Conservation (phyloP, 2,113 vertebrate species). For the Nesoenas mayeri region DNA sequence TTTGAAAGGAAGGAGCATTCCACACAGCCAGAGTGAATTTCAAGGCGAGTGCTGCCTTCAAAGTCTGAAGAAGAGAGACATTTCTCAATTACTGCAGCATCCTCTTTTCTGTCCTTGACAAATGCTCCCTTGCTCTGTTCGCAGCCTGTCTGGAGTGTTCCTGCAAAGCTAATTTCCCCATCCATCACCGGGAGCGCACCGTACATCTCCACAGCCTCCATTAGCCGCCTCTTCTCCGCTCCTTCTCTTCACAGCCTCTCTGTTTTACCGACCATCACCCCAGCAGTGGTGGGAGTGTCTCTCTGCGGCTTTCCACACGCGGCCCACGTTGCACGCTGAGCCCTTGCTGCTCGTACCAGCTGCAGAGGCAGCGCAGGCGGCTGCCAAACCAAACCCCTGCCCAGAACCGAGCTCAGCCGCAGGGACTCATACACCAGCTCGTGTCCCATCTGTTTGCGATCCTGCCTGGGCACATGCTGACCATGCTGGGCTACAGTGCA, state of each 20-base stretch:
- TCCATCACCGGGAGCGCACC: background rate
- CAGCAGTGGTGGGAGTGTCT: background rate
- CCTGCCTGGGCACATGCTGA: background rate
- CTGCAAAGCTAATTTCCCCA: slow-evolving; percentile 10
- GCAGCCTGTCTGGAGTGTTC: slow-evolving; percentile 1
- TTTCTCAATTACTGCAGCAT: slow-evolving; percentile 6
- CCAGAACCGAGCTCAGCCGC: background rate
- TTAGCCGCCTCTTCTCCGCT: background rate
- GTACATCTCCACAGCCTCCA: background rate
- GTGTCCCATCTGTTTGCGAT: too few species aligned
- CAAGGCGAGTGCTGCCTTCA: background rate
- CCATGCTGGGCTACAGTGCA: background rate
- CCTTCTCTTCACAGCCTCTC: background rate
- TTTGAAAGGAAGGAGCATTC: background rate
- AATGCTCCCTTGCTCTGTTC: background rate
- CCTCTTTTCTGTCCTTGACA: slow-evolving; percentile 8
- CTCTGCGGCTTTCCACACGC: background rate
- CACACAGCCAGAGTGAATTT: background rate
- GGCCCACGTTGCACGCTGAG: background rate
- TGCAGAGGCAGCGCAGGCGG: background rate
- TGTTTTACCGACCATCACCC: fast-evolving
- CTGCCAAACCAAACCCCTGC: too few species aligned
- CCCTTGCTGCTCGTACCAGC: background rate
- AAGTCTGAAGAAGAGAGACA: background rate
- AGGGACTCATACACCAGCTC: too few species aligned